Evolutionary conservation across 1,140 invertebrate genomes (phyloP).

Genomic region (Cryptotermes secundus): DNA sequence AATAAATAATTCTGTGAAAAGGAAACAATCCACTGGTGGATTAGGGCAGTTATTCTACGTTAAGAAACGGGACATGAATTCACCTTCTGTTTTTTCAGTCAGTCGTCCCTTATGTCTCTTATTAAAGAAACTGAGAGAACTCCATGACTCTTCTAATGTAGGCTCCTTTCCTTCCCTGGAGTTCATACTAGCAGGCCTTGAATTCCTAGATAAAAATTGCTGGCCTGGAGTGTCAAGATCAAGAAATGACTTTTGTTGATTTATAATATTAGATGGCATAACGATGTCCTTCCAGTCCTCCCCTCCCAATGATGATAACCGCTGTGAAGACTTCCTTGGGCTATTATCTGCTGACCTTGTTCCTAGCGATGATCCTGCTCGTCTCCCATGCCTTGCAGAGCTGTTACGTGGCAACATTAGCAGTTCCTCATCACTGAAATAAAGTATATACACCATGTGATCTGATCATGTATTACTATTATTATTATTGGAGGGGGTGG

Average conservation of each 20-base stretch:
- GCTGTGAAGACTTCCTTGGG: conserved; percentile 20
- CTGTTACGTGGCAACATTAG: not conserved
- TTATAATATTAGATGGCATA: not conserved
- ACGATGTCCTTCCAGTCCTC: not conserved
- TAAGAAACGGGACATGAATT: conserved; percentile 43
- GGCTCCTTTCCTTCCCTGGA: not conserved
- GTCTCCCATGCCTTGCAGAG: conserved; percentile 31
- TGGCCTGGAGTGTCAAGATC: not conserved
- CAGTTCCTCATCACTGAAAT: conserved; percentile 11
- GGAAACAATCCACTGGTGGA: not conserved
- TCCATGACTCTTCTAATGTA: conserved; percentile 34
- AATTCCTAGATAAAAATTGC: not conserved
- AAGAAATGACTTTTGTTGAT: not conserved
- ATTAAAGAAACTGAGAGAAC: conserved; percentile 32
- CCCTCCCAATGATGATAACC: not conserved
- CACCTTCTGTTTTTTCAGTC: conserved; percentile 1
- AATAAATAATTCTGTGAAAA: not conserved
- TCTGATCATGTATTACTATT: too few species aligned
- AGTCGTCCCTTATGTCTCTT: conserved; percentile 32
- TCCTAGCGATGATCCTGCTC: not conserved
- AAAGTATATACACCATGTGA: not conserved
- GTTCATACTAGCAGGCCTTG: not conserved
- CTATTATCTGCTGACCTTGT: conserved; percentile 30
- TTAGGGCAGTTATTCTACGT: conserved; percentile 42
- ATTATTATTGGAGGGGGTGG: too few species aligned